Base-by-base conservation (phyloP, 2,797 vertebrate genomes). In the Linurgus olivaceus region DNA sequence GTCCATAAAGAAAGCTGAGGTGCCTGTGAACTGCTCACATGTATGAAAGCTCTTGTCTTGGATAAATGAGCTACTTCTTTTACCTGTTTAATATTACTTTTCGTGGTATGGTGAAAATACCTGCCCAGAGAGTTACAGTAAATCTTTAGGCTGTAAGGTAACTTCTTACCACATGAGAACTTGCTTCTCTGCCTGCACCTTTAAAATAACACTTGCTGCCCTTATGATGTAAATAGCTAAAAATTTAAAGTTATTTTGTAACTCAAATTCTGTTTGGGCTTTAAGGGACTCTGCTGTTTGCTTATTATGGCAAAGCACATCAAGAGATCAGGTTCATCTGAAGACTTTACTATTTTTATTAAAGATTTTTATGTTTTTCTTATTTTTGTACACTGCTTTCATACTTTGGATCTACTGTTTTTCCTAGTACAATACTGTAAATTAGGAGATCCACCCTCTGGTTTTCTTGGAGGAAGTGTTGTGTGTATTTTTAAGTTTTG, bases 331-430 rank as follows among this genome's bases (percentile, higher is more conserved):
- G 58, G 47, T 71, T 47, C 33, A 72, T 48, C 20, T 67, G 59
- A 94, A 95, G 35, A 75, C n/a, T 77, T 66, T 2, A 74, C 5
- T 95, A 68, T 92, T 91, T 95, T 92, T 95, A 91, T 93, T 96
- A 76, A 94, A 95, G 42, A 29, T 44, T 62, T 84, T 42, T 8
- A 19, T 58, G 38, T 54, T 80, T 75, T 89, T 61, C 51, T 31
- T 93, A 71, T 84, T 94, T 95, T 95, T 96, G 38, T 95, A 93
- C 20, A 38, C 72, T 63, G 37, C 38, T 93, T 88, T 96, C 63
- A 65, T 82, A 94, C 58, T 89, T 91, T 28, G 52, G 31, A 78
- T 81, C 68, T 70, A 61, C 45, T 77, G 45, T 92, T 81, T 94
- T 79, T 88, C 62, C 68, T 62, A 42, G 19, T 47, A 37, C 11